Evolutionary conservation across 2,113 vertebrate species (phyloP), one percentile per base, ranked within the genome.

Genomic region (Rhabdomys dilectus): DNA sequence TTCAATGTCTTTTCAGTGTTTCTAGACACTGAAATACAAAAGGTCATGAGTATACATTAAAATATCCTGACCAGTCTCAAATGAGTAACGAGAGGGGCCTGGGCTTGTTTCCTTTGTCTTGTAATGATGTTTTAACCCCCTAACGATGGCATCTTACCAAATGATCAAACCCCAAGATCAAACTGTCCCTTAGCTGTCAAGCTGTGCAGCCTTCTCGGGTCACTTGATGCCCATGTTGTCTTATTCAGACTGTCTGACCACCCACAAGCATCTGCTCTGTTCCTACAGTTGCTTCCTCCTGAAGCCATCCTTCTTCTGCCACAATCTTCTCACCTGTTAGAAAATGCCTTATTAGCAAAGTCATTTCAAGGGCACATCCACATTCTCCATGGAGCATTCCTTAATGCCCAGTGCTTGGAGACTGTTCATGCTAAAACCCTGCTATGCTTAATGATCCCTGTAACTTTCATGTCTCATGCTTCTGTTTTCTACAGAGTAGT

Each of bases 261-360:
- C 13, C 56, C 70, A 21, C 26, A 9, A 11, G 36, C 26, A 0
- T 15, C 58, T 3, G 0, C 5, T 7, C 16, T 0, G 1, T 7
- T 58, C 77, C 36, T 4, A 1, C 21, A 7, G 39, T 53, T 29
- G n/a, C 56, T 42, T 68, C 29, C 2, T 51, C 58, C 22, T 5
- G 29, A 4, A 10, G 7, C 36, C 19, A 3, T 24, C 45, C 26
- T 2, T 2, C 1, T 0, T 2, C 56, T 2, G 3, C 15, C 0
- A 9, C 48, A 68, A 80, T 62, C 34, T 64, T 34, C 34, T 70
- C 17, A 15, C 11, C 16, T 34, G 51, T 72, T 56, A 21, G 70
- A n/a, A 34, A 62, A 31, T 22, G 87, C 22, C 0, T n/a, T 36
- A 1, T 16, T 5, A 56, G 29, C 88, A 60, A 42, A 39, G 62